Evolutionary conservation across 2,797 vertebrate genomes (phyloP).

Genomic region (Takifugu rubripes): DNA sequence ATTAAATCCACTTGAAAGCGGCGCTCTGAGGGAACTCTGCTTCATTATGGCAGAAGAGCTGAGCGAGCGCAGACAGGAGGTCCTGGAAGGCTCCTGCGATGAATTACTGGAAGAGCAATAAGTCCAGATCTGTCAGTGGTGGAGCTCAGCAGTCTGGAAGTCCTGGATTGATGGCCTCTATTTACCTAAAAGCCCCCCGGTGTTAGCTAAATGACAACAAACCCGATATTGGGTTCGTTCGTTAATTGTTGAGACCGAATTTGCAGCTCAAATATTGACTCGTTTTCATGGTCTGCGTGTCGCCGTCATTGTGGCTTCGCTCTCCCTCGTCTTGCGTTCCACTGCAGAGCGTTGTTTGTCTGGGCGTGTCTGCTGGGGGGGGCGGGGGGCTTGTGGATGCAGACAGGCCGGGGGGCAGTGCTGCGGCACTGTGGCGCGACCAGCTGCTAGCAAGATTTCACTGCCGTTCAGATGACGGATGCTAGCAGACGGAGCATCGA

Average conservation of each 20-base stretch:
- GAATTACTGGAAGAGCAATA: constrained; percentile 22
- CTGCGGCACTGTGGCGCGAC: constrained; percentile 4
- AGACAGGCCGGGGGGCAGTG: constrained; percentile 17
- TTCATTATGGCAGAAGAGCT: constrained; percentile 23
- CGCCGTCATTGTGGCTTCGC: background rate
- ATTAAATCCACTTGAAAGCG: background rate
- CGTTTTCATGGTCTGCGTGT: too few relatives aligned
- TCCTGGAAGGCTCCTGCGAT: constrained; percentile 8
- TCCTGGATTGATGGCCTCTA: constrained; percentile 8
- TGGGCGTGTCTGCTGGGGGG: constrained; percentile 55
- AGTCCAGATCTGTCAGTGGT: constrained; percentile 27
- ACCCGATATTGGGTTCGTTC: too few relatives aligned
- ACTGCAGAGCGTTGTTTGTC: constrained; percentile 30
- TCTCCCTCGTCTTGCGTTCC: constrained; percentile 1
- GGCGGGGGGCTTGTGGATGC: constrained; percentile 42
- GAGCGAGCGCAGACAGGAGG: constrained; percentile 22
- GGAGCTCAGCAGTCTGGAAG: constrained; percentile 4
- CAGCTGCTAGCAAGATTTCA: too few relatives aligned
- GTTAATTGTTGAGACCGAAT: too few relatives aligned
- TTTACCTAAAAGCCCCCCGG: background rate
- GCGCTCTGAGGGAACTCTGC: background rate
- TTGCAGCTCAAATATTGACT: too few relatives aligned
- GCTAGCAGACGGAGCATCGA: background rate
- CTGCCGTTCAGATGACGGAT: background rate
- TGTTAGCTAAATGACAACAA: too few relatives aligned